These are phyloP conservation scores for Aspidoscelis tigris DNA, from an alignment of 2,113 vertebrate species.

Conservation along the genomic window DNA sequence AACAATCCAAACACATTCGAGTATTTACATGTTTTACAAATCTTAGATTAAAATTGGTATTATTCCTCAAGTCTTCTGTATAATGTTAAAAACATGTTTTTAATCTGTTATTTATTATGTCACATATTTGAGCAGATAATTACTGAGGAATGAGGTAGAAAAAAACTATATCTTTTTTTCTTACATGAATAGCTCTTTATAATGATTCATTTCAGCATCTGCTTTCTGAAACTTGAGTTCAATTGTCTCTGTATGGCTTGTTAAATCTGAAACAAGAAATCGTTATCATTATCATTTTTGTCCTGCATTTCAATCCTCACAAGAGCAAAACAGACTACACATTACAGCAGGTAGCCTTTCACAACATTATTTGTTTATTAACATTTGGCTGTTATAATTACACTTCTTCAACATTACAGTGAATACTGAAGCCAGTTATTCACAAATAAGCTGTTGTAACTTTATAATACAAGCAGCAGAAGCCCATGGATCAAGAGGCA, in stretches of 20 bases:
- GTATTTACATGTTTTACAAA: neutral
- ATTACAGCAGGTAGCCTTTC: neutral
- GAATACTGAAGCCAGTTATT: neutral
- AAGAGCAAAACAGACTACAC: neutral
- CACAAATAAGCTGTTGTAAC: neutral
- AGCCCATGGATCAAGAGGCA: too few species aligned
- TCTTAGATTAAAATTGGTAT: neutral
- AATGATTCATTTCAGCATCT: slow-evolving; percentile 72
- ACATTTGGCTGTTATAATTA: fast-evolving
- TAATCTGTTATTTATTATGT: neutral
- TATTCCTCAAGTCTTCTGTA: fast-evolving
- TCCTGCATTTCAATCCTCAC: neutral
- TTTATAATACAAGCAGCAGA: fast-evolving
- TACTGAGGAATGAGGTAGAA: neutral
- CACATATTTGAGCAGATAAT: neutral
- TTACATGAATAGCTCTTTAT: slow-evolving; percentile 82
- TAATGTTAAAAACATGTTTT: neutral
- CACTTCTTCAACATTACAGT: neutral
- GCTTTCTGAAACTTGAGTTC: slow-evolving; percentile 78
- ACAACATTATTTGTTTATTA: neutral
- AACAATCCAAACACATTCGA: neutral
- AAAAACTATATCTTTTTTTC: slow-evolving; percentile 38
- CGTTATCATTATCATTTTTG: neutral
- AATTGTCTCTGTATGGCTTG: slow-evolving; percentile 75
- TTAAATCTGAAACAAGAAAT: slow-evolving; percentile 80